phyloP scores from a whole-genome alignment of 2,113 vertebrate genomes.

The Lanius collurio region DNA sequence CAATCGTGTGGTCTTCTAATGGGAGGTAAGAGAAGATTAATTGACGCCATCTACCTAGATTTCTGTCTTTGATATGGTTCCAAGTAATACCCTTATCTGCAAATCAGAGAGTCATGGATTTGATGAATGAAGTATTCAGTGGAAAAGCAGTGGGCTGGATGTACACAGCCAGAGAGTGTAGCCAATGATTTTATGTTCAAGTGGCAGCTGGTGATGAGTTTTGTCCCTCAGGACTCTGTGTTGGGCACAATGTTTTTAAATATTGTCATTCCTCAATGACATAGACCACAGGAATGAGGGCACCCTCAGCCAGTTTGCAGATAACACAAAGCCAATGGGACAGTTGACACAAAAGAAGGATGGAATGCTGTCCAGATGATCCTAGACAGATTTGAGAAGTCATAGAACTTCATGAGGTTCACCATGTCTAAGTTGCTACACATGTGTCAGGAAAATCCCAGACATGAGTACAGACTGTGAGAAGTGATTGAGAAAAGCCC shows the following conservation, averaged over 20 bases:
- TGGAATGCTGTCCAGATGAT: accelerated
- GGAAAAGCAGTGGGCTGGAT: background rate
- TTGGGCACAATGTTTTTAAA: no score
- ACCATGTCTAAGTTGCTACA: background rate
- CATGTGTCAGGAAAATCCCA: background rate
- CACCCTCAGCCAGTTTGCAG: background rate
- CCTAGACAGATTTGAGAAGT: background rate
- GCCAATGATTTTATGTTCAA: background rate
- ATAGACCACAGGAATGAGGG: background rate
- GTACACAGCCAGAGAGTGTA: background rate
- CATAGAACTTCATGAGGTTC: background rate
- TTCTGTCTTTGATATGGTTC: background rate
- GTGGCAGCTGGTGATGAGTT: background rate
- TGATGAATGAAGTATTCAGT: background rate
- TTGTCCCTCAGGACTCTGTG: no score
- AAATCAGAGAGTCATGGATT: background rate
- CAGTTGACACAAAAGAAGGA: background rate
- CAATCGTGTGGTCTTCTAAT: background rate
- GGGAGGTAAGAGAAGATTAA: background rate
- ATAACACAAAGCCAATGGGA: background rate
- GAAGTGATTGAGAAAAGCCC: background rate
- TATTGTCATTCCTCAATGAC: background rate
- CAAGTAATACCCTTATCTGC: background rate
- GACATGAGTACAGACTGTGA: background rate
- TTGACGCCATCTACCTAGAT: no score